Base-by-base conservation (phyloP, 2,113 vertebrate species). In the Onychorhynchus coronatus region DNA sequence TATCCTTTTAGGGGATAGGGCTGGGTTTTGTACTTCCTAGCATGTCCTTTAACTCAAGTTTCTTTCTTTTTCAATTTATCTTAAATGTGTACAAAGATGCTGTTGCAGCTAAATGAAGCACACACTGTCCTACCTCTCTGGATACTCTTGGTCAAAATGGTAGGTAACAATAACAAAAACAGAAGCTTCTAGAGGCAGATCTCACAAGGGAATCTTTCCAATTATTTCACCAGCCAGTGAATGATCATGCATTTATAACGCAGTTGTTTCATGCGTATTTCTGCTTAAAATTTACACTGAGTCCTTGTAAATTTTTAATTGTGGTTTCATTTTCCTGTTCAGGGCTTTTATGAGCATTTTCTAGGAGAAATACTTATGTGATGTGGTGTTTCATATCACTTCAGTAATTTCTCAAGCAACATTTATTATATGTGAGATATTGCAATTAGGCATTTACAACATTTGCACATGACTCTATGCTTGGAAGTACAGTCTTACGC, bases 261-360 rank as follows among this genome's bases (percentile, higher is more conserved):
- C 12, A 59, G 13, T 37, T 41, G 81, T 79, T 65, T 55, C 53
- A 30, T 61, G 58, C 31, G 58, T 42, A 88, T 81, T 94, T 86
- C 44, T 24, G 88, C 89, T 61, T 79, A 91, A 73, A 59, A 87
- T 78, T 81, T 85, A 76, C 17, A 81, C 33, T 66, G 39, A 75
- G 44, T n/a, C n/a, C 44, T 71, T 87, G 61, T 89, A 87, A 85
- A 92, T 87, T 79, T 72, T 78, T 89, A 94, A 82, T 81, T 65
- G 49, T 49, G 70, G 19, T 11, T 93, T 85, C 58, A 68, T 88
- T 95, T 89, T 78, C 19, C 62, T 79, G 61, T 76, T 53, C 81
- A 61, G 22, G 19, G 44, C 50, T 91, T 91, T 97, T 89, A 95
- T 53, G 55, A 88, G 25, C 25, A 78, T 65, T 62, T 96, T 50